Conservation (phyloP, 2,797 vertebrate genomes). For the Cephalopachus bancanus region DNA sequence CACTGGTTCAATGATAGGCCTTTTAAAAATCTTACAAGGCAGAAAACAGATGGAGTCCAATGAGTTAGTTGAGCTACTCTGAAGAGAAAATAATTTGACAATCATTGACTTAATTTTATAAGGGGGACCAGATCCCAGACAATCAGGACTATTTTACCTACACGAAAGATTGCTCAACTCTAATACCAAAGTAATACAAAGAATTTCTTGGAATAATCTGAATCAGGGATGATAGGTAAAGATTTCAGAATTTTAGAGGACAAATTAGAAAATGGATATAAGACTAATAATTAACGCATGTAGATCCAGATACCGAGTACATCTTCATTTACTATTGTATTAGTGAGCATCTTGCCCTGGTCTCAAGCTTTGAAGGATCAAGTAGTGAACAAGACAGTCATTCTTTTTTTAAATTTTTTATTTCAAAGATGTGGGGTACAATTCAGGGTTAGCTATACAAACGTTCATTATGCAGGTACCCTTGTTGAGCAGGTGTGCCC, state of each 20-base stretch:
- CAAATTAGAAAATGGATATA: neutral
- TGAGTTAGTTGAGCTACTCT: slow-evolving; percentile 15
- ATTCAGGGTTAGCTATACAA: too few relatives aligned
- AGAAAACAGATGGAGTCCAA: slow-evolving; percentile 45
- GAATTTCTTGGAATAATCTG: neutral
- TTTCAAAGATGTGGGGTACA: too few relatives aligned
- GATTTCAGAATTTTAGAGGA: slow-evolving; percentile 37
- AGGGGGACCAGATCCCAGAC: neutral
- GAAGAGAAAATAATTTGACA: slow-evolving; percentile 69
- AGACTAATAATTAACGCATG: neutral
- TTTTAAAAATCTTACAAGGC: slow-evolving; percentile 59
- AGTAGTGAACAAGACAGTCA: neutral
- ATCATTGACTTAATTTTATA: slow-evolving; percentile 38
- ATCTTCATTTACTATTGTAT: neutral
- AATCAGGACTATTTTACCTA: slow-evolving; percentile 30
- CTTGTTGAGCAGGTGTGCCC: too few relatives aligned
- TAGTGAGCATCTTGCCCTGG: neutral
- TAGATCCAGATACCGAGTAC: neutral
- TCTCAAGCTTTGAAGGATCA: neutral
- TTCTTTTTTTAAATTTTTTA: neutral
- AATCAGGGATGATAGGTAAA: neutral
- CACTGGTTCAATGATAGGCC: neutral
- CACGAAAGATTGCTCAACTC: neutral
- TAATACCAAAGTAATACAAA: slow-evolving; percentile 25
- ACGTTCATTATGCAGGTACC: too few relatives aligned